Conservation (phyloP, 2,797 vertebrate genomes). For the Australoheros facetus region DNA sequence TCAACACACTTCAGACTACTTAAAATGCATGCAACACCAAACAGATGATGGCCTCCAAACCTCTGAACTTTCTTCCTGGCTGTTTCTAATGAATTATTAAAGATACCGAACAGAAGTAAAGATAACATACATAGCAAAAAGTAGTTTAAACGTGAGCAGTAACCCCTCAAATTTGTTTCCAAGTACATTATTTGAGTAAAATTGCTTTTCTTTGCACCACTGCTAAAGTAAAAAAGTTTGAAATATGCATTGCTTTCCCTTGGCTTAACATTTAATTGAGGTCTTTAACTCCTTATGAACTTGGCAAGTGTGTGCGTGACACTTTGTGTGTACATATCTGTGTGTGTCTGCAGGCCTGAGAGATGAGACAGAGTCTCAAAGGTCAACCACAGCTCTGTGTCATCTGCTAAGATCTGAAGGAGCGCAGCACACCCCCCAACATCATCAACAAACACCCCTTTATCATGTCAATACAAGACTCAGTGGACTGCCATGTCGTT, state of each 20-base stretch:
- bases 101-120: background rate
- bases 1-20: conserved; percentile 13
- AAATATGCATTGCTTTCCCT: background rate
- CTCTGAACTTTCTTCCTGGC: background rate
- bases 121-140: background rate
- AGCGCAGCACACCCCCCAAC: background rate
- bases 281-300: conserved; percentile 12
- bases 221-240: background rate
- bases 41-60: background rate
- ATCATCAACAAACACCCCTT: conserved; percentile 23
- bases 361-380: conserved; percentile 30
- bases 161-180: background rate
- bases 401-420: conserved; percentile 52
- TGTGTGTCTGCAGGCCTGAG: conserved; percentile 9
- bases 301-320: background rate
- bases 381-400: conserved; percentile 46
- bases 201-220: background rate
- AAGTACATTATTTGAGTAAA: background rate
- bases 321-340: background rate
- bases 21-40: background rate
- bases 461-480: conserved; percentile 31
- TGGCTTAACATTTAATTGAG: background rate
- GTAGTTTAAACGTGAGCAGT: background rate
- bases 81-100: background rate
- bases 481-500: conserved; percentile 12